Conservation (phyloP, 2,797 vertebrate species). For the Sternarchorhynchus goeldii region DNA sequence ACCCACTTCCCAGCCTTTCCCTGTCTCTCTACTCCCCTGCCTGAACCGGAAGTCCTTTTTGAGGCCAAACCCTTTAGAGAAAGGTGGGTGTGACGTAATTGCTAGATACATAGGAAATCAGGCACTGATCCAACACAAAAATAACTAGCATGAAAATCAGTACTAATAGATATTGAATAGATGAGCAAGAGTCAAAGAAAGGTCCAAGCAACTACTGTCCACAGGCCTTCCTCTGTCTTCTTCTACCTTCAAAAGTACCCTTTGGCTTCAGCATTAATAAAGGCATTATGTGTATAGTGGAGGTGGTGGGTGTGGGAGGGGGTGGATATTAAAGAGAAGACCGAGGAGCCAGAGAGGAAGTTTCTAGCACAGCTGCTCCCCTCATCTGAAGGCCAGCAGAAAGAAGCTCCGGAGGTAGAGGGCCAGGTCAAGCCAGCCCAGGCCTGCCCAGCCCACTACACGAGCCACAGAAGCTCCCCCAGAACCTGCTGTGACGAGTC, state of each 20-base stretch:
- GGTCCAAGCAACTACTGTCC: not conserved
- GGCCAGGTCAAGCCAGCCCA: not conserved
- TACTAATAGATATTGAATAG: not conserved
- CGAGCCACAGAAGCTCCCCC: not conserved
- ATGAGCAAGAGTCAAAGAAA: not conserved
- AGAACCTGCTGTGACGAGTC: not conserved
- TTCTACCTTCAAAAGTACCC: not conserved
- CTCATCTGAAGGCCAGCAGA: constrained; percentile 38
- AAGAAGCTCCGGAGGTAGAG: constrained; percentile 25
- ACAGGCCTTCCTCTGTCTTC: not conserved
- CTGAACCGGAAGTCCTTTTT: constrained; percentile 42
- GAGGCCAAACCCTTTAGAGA: constrained; percentile 14
- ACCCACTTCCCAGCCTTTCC: constrained; percentile 43
- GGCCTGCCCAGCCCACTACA: not conserved
- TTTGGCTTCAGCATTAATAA: constrained; percentile 12
- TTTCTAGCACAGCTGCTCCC: constrained; percentile 44
- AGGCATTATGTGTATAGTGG: constrained; percentile 1
- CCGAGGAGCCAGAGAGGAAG: constrained; percentile 12
- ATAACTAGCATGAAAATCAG: not conserved
- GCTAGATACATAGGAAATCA: constrained; percentile 1
- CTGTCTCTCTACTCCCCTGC: constrained; percentile 32
- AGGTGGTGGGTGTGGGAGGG: not conserved
- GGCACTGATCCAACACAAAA: not conserved
- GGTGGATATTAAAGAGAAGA: not conserved
- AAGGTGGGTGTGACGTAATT: constrained; percentile 31